A percentile compares a stretch with the other conserved stretches of the same genome.
Conservation (phyloP, 2,113 vertebrate genomes). For the Zosterops japonicus region DNA sequence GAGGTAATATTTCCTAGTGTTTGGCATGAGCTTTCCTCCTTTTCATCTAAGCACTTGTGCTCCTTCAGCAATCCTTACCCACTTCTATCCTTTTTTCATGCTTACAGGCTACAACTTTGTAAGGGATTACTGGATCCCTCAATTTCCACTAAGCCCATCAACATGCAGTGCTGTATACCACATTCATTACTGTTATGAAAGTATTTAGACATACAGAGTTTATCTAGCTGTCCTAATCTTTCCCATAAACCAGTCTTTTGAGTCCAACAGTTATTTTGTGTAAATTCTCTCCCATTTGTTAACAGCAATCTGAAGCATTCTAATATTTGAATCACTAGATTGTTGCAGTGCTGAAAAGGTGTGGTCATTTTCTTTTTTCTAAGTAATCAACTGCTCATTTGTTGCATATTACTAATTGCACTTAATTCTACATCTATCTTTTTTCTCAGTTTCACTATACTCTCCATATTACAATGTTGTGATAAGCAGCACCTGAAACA, state of each 20-base stretch:
- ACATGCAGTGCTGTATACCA: neutral
- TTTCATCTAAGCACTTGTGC: conserved; percentile 25
- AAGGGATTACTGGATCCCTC: neutral
- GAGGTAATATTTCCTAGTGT: conserved; percentile 31
- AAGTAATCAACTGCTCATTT: neutral
- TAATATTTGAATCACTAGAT: neutral
- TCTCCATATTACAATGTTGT: neutral
- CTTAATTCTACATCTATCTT: neutral
- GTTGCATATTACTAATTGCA: neutral
- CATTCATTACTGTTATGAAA: neutral
- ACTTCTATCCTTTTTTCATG: neutral
- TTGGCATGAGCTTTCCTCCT: conserved; percentile 16
- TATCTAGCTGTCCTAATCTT: conserved; percentile 5
- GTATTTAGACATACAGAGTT: neutral
- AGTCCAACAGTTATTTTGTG: neutral
- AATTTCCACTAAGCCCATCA: neutral
- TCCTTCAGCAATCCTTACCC: conserved; percentile 5
- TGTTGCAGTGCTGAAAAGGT: neutral
- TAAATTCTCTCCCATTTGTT: neutral
- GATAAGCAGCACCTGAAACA: neutral
- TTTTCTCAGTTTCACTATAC: neutral
- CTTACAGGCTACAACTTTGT: neutral
- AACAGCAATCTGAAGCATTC: neutral
- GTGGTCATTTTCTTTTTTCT: neutral
- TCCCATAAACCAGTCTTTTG: neutral